phyloP scores from a whole-genome alignment of 1,140 invertebrate species.

The Pomacea maculata region DNA sequence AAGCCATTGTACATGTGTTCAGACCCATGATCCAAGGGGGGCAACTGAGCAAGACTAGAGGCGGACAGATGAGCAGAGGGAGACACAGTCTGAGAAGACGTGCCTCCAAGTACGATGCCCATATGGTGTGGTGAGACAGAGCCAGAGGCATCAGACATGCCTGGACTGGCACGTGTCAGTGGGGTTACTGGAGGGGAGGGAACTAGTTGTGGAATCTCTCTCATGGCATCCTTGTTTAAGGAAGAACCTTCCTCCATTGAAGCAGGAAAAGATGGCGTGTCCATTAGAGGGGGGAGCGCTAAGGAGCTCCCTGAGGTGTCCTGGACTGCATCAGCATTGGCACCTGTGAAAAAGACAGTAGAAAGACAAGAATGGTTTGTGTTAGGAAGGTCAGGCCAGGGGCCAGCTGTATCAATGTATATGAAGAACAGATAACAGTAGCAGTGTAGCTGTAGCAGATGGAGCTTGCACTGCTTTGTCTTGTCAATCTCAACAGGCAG shows the following conservation, averaged over 20 bases:
- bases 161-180: slow-evolving; percentile 1
- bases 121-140: background rate
- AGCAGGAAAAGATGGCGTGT: slow-evolving; percentile 4
- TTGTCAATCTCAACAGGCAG: no score
- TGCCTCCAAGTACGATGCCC: background rate
- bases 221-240: background rate
- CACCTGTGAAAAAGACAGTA: slow-evolving; percentile 9
- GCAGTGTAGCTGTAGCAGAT: no score
- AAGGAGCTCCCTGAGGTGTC: slow-evolving; percentile 12
- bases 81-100: background rate
- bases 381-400: no score
- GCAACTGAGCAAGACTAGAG: background rate
- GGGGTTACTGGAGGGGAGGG: background rate
- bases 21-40: background rate
- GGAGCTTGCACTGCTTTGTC: no score
- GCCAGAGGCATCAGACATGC: slow-evolving; percentile 14
- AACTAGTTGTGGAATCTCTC: background rate
- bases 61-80: slow-evolving; percentile 14
- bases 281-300: slow-evolving; percentile 19
- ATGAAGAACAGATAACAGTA: no score
- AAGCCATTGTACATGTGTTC: background rate
- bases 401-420: no score
- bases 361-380: background rate
- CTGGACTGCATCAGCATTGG: slow-evolving; percentile 15
- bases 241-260: background rate